These are phyloP conservation scores for Pseudonaja textilis DNA, from an alignment of 2,113 vertebrate species.

Conservation along the genomic window DNA sequence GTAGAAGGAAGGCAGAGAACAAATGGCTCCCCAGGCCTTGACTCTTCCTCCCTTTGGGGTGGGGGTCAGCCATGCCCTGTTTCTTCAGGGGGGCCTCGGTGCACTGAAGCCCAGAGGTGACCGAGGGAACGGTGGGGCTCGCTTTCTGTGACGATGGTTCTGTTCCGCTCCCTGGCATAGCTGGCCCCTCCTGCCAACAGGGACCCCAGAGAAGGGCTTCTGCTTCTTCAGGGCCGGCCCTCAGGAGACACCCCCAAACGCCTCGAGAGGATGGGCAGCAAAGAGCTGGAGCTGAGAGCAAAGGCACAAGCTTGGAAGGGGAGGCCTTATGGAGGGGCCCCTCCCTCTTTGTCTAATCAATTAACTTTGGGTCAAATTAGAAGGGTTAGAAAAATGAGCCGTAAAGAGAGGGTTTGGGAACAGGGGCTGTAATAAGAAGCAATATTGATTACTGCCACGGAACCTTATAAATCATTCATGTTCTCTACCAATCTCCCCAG, in stretches of 20 bases:
- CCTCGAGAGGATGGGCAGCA: not conserved
- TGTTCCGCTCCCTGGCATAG: not conserved
- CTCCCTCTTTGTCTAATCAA: constrained; percentile 7
- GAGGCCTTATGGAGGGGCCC: not conserved
- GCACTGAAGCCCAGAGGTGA: not conserved
- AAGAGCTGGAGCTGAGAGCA: not conserved
- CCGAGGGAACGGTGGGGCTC: not conserved
- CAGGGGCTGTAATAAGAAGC: constrained; percentile 72
- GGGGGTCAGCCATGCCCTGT: not conserved
- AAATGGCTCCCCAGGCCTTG: not conserved
- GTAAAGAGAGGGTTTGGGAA: constrained; percentile 31
- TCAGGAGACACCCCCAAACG: not conserved
- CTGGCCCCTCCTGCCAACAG: not conserved
- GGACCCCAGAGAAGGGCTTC: not conserved
- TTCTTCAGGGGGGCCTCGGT: not conserved
- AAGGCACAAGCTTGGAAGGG: not conserved
- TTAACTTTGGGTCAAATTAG: constrained; percentile 44
- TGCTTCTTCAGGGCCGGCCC: not conserved
- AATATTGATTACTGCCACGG: constrained; percentile 77
- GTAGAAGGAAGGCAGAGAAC: not conserved
- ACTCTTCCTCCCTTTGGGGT: not conserved
- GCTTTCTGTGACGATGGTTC: not conserved
- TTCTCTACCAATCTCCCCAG: constrained; percentile 75
- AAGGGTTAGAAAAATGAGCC: constrained; percentile 40
- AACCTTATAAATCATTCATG: constrained; percentile 84